Evolutionary conservation across 2,113 vertebrate genomes (phyloP), one percentile per base, ranked within the genome.

Genomic region (Polypterus senegalus): DNA sequence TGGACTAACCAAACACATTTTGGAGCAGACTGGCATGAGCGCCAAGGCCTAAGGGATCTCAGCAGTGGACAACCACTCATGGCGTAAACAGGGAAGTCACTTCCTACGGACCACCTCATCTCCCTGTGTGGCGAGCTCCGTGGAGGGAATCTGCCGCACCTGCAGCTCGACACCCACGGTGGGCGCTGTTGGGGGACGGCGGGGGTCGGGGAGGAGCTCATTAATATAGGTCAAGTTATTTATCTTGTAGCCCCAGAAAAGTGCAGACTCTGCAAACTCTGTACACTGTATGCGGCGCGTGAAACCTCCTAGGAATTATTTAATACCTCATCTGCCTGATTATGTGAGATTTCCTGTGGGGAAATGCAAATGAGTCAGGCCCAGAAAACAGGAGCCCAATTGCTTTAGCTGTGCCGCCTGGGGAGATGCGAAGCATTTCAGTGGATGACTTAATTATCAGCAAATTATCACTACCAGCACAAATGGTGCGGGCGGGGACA

Each of bases 401-500:
- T 76, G 55, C 44, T 73, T 67, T 81, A 27, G 69, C 57, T 61
- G 73, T 69, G 73, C 58, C 64, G 71, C 75, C 80, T 6, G 54
- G 55, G 75, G 84, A 85, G 70, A 81, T 59, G 71, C 45, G 70
- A 71, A 80, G 70, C 74, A 85, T 88, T 91, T 85, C 69, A 9
- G 46, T 62, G 66, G 70, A 82, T 84, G 72, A 86, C 61, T 83
- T 85, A 82, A 92, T 88, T 83, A 86, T 79, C 73, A 80, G 71
- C 77, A 88, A 85, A 86, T 87, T 84, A 82, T 66, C 71, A 80
- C 73, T 69, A 82, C 67, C 48, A 72, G 73, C 81, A 81, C 69
- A 79, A 79, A 77, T 71, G 67, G 69, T 64, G 72, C 62, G 67
- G 76, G 77, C 79, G 79, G 27, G 27, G 27, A 27, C 63, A 68